A percentile compares a stretch with the other conserved stretches of the same genome.
These are phyloP conservation scores for Aphaenogaster rudis DNA, from an alignment of 1,140 invertebrate species.

Conservation along the genomic window DNA sequence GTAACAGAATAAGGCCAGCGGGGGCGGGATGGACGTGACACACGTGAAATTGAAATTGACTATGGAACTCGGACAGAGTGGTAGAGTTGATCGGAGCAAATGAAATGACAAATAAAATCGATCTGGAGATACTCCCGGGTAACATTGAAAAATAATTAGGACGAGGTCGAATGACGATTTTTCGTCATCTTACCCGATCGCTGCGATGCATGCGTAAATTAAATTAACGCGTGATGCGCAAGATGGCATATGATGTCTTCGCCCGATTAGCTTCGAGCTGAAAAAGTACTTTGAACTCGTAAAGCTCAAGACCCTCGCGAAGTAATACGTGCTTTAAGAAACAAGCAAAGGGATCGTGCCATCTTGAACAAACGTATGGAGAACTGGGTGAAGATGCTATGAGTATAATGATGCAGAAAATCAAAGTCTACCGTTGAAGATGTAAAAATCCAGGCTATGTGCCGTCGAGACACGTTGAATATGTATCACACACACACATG, in stretches of 20 bases:
- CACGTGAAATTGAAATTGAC: slow-evolving; percentile 60
- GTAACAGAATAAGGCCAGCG: slow-evolving; percentile 41
- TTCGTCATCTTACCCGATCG: slow-evolving; percentile 31
- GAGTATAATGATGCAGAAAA: slow-evolving; percentile 74
- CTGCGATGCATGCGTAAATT: slow-evolving; percentile 69
- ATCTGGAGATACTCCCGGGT: slow-evolving; percentile 22
- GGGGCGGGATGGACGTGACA: slow-evolving; percentile 49
- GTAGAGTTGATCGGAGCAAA: slow-evolving; percentile 56
- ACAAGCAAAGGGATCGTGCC: slow-evolving; percentile 25
- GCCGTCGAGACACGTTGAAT: slow-evolving; percentile 64
- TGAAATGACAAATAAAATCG: slow-evolving; percentile 35
- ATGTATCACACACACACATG: slow-evolving; percentile 50
- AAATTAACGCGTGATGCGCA: slow-evolving; percentile 45
- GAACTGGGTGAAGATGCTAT: slow-evolving; percentile 65
- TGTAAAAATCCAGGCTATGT: slow-evolving; percentile 68
- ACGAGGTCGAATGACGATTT: slow-evolving; percentile 29
- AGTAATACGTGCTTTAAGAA: slow-evolving; percentile 8
- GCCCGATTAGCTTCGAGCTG: slow-evolving; percentile 11
- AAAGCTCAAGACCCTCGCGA: not conserved
- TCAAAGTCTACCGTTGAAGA: slow-evolving; percentile 67
- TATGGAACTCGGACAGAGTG: slow-evolving; percentile 57
- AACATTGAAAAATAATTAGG: slow-evolving; percentile 52
- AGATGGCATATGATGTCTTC: slow-evolving; percentile 55
- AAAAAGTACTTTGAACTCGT: not conserved
- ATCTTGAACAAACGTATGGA: slow-evolving; percentile 62